Conservation (phyloP, 2,113 vertebrate species). For the Nothoprocta perdicaria region DNA sequence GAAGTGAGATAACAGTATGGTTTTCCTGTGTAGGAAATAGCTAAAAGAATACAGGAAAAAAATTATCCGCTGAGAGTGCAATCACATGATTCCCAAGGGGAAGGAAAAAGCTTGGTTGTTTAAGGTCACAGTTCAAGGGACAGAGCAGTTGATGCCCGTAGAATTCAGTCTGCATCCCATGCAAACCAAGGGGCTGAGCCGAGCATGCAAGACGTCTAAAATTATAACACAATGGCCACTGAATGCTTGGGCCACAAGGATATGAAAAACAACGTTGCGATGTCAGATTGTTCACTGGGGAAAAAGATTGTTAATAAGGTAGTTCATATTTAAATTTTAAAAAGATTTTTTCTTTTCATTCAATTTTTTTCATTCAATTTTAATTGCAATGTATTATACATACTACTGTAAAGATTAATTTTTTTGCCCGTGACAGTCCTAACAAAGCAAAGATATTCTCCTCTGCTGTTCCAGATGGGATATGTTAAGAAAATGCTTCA, state of each 20-base stretch:
- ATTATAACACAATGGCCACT: neutral
- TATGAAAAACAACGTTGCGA: neutral
- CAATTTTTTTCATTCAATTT: no score
- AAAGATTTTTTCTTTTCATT: no score
- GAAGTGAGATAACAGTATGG: slow-evolving; percentile 64
- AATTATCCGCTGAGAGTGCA: slow-evolving; percentile 76
- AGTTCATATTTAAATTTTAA: neutral
- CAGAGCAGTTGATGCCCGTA: slow-evolving; percentile 42
- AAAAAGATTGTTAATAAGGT: neutral
- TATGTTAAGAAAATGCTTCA: neutral
- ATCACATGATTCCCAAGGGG: slow-evolving; percentile 70
- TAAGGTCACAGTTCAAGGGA: slow-evolving; percentile 72
- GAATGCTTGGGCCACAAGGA: neutral
- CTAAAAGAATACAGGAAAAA: slow-evolving; percentile 73
- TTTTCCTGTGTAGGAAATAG: slow-evolving; percentile 77
- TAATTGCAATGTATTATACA: neutral
- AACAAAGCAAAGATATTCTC: neutral
- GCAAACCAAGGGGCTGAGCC: neutral
- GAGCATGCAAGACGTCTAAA: neutral
- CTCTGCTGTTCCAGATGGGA: neutral
- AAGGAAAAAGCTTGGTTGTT: slow-evolving; percentile 67
- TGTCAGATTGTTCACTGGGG: neutral
- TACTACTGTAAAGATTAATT: neutral
- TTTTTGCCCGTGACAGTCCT: neutral
- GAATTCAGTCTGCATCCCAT: neutral